Evolutionary conservation across 2,797 vertebrate species (phyloP), one percentile per base, ranked within the genome.

Genomic region (Remorina albescens): DNA sequence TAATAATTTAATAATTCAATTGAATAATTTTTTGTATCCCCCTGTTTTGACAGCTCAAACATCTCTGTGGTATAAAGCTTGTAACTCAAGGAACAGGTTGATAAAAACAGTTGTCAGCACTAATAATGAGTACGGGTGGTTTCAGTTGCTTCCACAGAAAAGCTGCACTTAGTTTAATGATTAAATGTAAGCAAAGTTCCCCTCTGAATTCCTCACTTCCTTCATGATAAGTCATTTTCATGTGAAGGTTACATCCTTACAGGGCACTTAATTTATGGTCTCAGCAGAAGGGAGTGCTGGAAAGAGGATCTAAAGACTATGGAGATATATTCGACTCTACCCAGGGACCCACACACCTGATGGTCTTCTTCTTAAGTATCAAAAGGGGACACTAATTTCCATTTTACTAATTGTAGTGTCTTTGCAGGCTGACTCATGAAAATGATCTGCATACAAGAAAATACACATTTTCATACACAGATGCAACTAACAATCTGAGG

Each of bases 281-380:
- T 12, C 16, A 50, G 59, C 28, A 65, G 67, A 55, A 42, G 26
- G 32, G 19, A 54, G 47, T 7, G 49, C 18, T 34, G 28, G 37
- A 56, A 30, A 36, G 36, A 28, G 12, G 30, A 67, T 58, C 67
- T 42, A 84, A 79, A 86, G 75, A 65, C 71, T 53, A 19, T 2
- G 37, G 81, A 56, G 37, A 47, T 50, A 63, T 50, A n/a, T 23
- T 41, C 28, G 60, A 49, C 39, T n/a, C 46, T 56, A n/a, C 37
- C 30, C 59, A 36, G 51, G 69, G 46, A 67, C 53, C 30, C 58
- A 62, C 60, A 42, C 26, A 55, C 41, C 4, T 41, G 30, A 37
- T 72, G 19, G 49, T 72, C 68, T 80, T 58, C 72, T 67, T n/a
- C 67, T 46, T 18, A 13, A 41, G 39, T 21, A 25, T 70, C 57